Conservation (phyloP, 2,888 invertebrate genomes). For the Troides aeacus region DNA sequence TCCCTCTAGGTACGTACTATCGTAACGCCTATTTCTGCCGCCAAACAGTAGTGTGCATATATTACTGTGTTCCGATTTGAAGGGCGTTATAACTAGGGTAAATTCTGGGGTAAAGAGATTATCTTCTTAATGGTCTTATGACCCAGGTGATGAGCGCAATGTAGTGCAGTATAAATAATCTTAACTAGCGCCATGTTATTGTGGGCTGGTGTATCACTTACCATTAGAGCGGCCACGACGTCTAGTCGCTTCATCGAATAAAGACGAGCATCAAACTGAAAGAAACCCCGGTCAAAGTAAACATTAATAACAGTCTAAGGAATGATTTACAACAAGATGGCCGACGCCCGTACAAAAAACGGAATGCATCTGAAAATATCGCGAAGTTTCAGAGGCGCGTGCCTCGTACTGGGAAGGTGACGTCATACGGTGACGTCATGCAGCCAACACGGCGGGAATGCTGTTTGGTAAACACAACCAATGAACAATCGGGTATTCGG, state of each 20-base stretch:
- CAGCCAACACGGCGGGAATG: conserved; percentile 14
- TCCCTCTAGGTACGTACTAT: too few relatives aligned
- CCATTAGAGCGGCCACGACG: background rate
- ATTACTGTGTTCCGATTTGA: too few relatives aligned
- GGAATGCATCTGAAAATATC: conserved; percentile 25
- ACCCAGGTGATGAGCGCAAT: too few relatives aligned
- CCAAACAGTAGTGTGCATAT: too few relatives aligned
- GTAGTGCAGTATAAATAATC: too few relatives aligned
- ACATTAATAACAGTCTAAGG: conserved; percentile 26
- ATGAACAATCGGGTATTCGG: conserved; percentile 25
- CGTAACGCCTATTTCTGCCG: too few relatives aligned
- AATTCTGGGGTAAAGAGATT: too few relatives aligned
- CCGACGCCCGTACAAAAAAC: conserved; percentile 12
- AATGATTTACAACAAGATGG: conserved; percentile 27
- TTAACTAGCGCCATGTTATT: too few relatives aligned
- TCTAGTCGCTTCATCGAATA: background rate
- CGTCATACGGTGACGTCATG: conserved; percentile 25
- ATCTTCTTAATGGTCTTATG: too few relatives aligned
- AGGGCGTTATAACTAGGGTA: too few relatives aligned
- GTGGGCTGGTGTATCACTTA: background rate
- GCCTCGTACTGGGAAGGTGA: conserved; percentile 24
- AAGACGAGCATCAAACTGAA: conserved; percentile 4
- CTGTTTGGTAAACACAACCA: conserved; percentile 28
- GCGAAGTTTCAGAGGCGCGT: conserved; percentile 23
- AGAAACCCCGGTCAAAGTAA: conserved; percentile 21